Evolutionary conservation across 2,888 invertebrate species (phyloP).

Genomic region (Drosophila neonasuta): DNA sequence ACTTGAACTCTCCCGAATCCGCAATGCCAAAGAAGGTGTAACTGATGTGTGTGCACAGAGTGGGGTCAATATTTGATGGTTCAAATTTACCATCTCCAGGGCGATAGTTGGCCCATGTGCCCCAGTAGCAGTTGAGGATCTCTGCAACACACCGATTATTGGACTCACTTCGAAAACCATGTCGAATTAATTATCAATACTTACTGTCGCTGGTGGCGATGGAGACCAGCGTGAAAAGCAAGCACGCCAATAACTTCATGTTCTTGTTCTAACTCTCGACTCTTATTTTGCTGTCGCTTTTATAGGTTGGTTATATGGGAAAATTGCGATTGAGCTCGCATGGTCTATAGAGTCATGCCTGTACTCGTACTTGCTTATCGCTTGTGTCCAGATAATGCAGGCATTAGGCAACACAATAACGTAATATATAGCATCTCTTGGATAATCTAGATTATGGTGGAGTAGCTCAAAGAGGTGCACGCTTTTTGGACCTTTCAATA

Average conservation of each 20-base stretch:
- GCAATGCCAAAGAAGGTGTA: conserved; percentile 74
- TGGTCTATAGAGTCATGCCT: neutral
- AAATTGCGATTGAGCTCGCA: neutral
- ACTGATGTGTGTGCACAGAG: conserved; percentile 70
- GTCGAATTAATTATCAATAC: neutral
- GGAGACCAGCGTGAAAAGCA: conserved; percentile 47
- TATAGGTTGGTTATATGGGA: conserved; percentile 40
- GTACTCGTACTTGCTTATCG: conserved; percentile 37
- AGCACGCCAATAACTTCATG: conserved; percentile 51
- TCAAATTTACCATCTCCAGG: conserved; percentile 68
- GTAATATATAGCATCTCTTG: conserved; percentile 55
- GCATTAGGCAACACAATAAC: conserved; percentile 26
- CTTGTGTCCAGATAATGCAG: conserved; percentile 27
- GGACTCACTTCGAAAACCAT: too few relatives aligned
- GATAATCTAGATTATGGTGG: conserved; percentile 12
- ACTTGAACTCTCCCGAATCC: conserved; percentile 52
- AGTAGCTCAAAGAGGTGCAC: neutral
- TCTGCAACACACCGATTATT: conserved; percentile 34
- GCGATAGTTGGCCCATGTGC: conserved; percentile 75
- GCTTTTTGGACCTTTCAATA: conserved; percentile 13
- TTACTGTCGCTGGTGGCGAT: conserved; percentile 53
- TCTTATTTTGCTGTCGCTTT: conserved; percentile 25
- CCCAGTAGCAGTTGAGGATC: conserved; percentile 72
- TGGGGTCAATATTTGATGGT: conserved; percentile 62
- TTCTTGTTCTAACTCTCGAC: conserved; percentile 2